phyloP scores from a whole-genome alignment of 2,888 invertebrate species.

The Lasiommata megera region DNA sequence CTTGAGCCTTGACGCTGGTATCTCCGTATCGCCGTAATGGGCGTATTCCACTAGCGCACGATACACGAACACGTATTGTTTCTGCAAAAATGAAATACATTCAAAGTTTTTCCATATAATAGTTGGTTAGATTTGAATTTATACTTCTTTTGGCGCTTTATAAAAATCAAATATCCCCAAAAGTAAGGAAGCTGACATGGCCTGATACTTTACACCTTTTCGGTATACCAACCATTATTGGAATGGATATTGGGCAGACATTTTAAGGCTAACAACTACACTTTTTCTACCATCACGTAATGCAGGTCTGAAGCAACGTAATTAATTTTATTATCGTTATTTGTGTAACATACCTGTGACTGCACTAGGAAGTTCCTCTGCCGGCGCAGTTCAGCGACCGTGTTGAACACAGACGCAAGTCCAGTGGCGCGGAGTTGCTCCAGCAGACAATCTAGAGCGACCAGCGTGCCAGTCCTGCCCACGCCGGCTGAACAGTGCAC shows the following conservation, averaged over 20 bases:
- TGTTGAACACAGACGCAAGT: constrained; percentile 94
- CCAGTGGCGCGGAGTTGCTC: constrained; percentile 92
- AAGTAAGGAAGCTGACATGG: too few species aligned
- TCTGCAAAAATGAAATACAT: constrained; percentile 70
- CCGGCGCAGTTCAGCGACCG: constrained; percentile 92
- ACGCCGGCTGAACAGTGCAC: constrained; percentile 97
- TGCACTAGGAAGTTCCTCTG: constrained; percentile 97
- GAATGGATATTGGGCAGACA: too few species aligned
- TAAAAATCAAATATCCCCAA: too few species aligned
- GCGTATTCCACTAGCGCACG: constrained; percentile 95
- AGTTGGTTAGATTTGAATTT: too few species aligned
- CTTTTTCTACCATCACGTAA: too few species aligned
- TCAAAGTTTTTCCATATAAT: too few species aligned
- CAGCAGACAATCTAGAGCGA: constrained; percentile 94
- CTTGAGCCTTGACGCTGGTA: constrained; percentile 87
- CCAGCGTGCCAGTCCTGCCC: constrained; percentile 96
- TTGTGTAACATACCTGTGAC: constrained; percentile 70
- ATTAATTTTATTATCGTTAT: too few species aligned
- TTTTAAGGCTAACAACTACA: too few species aligned
- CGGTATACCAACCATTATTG: too few species aligned
- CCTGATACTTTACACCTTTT: too few species aligned
- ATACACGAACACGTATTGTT: constrained; percentile 98
- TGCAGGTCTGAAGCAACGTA: too few species aligned
- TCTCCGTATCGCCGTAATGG: constrained; percentile 95
- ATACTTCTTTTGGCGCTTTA: too few species aligned